Conservation (phyloP, 2,113 vertebrate species). For the Panurus biarmicus region DNA sequence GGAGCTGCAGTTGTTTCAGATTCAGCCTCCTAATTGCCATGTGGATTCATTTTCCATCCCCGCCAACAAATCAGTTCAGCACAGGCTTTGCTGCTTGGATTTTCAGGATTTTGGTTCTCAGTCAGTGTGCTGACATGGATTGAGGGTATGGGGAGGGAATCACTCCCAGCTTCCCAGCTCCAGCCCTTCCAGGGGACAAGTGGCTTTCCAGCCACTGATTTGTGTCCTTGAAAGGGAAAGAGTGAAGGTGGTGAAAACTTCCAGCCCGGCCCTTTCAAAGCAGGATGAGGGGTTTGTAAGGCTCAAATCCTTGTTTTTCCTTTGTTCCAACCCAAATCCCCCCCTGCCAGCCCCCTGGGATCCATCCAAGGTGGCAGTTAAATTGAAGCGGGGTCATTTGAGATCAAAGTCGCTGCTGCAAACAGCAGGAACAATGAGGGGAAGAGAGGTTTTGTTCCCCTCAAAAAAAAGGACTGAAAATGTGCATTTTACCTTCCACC, state of each 20-base stretch:
- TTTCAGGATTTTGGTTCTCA: not conserved
- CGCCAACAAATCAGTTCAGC: not conserved
- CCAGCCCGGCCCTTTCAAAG: not conserved
- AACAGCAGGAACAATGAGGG: not conserved
- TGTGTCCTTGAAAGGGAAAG: not conserved
- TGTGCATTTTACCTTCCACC: slow-evolving; percentile 7
- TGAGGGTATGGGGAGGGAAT: not conserved
- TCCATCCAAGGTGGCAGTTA: slow-evolving; percentile 13
- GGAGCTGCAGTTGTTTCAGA: not conserved
- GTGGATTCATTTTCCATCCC: not conserved
- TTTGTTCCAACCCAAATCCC: not conserved
- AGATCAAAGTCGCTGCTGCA: slow-evolving; percentile 32
- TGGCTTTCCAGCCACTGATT: not conserved
- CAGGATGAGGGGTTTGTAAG: not conserved
- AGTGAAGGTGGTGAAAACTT: not conserved
- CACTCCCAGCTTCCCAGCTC: not conserved
- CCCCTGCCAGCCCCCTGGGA: not conserved
- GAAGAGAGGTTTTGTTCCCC: slow-evolving; percentile 6
- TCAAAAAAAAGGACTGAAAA: not conserved
- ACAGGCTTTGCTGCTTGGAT: not conserved
- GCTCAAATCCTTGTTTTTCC: not conserved
- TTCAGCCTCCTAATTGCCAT: not conserved
- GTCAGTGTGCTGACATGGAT: not conserved
- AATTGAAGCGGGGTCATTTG: not conserved
- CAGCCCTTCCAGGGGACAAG: not conserved